These are phyloP conservation scores for Amia ocellicauda DNA, from an alignment of 2,113 vertebrate species.

Conservation along the genomic window DNA sequence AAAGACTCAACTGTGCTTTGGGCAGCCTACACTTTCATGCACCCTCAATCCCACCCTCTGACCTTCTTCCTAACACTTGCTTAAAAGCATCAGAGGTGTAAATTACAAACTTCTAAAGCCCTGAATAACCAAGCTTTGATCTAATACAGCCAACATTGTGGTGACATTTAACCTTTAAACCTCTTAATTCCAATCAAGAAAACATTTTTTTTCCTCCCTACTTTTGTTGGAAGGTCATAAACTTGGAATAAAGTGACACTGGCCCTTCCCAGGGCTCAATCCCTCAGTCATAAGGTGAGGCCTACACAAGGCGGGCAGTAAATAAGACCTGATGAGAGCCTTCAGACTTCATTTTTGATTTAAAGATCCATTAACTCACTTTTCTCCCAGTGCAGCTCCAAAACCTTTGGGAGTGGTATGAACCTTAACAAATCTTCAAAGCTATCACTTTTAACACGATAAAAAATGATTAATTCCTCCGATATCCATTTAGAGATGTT, in stretches of 20 bases:
- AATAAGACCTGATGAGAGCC: slow-evolving; percentile 41
- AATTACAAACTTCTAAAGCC: slow-evolving; percentile 47
- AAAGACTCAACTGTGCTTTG: slow-evolving; percentile 16
- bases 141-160: slow-evolving; percentile 43
- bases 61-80: slow-evolving; percentile 29
- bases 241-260: slow-evolving; percentile 36
- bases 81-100: slow-evolving; percentile 45
- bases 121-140: slow-evolving; percentile 7
- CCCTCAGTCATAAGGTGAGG: slow-evolving; percentile 36
- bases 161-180: slow-evolving; percentile 41
- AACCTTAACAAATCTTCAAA: slow-evolving; percentile 33
- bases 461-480: not conserved
- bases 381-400: slow-evolving; percentile 33
- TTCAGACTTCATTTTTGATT: slow-evolving; percentile 48
- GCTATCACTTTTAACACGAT: slow-evolving; percentile 27
- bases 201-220: slow-evolving; percentile 25
- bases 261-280: slow-evolving; percentile 19
- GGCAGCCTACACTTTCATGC: not conserved
- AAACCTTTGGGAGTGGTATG: slow-evolving; percentile 33
- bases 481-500: not conserved
- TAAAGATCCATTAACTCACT: slow-evolving; percentile 52
- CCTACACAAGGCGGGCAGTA: slow-evolving; percentile 27
- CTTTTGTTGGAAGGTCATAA: slow-evolving; percentile 58
- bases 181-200: slow-evolving; percentile 34
- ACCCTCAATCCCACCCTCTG: slow-evolving; percentile 29